Conservation (phyloP, 2,888 invertebrate species). For the Eremobia ochroleuca region DNA sequence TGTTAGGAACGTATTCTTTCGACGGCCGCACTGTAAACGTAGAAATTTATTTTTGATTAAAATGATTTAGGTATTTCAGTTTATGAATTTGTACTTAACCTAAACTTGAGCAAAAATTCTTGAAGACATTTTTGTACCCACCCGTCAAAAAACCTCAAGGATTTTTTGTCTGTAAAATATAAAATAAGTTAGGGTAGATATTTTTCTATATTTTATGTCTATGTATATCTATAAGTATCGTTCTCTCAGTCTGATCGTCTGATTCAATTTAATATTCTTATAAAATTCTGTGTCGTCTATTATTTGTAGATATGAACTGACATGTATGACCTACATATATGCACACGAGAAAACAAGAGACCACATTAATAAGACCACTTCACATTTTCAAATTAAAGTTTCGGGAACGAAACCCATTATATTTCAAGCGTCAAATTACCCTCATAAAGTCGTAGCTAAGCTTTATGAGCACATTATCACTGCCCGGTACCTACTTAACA, state of each 20-base stretch:
- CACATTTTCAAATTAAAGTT: constrained; percentile 45
- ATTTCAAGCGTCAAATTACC: constrained; percentile 49
- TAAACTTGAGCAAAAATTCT: neutral
- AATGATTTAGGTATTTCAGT: neutral
- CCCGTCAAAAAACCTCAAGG: neutral
- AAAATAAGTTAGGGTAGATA: no score
- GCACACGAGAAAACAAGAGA: constrained; percentile 8
- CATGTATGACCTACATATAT: constrained; percentile 8
- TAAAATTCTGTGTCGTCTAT: neutral
- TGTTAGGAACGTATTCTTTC: no score
- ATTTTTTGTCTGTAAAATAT: neutral
- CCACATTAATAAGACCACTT: constrained; percentile 31
- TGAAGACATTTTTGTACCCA: neutral
- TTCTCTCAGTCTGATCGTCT: neutral
- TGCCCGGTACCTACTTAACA: neutral
- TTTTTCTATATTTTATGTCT: no score
- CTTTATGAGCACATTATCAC: constrained; percentile 27
- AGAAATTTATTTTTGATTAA: neutral
- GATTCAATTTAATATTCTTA: neutral
- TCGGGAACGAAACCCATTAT: constrained; percentile 36
- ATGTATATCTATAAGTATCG: neutral
- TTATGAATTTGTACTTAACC: neutral
- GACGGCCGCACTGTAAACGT: neutral
- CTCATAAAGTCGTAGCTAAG: constrained; percentile 26
- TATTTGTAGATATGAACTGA: neutral